Percentiles rank a stretch among this genome's conserved stretches.
Evolutionary conservation across 92 coral and sea anemone genomes (phyloP).

Genomic region (Epizoanthus illoricatus): DNA sequence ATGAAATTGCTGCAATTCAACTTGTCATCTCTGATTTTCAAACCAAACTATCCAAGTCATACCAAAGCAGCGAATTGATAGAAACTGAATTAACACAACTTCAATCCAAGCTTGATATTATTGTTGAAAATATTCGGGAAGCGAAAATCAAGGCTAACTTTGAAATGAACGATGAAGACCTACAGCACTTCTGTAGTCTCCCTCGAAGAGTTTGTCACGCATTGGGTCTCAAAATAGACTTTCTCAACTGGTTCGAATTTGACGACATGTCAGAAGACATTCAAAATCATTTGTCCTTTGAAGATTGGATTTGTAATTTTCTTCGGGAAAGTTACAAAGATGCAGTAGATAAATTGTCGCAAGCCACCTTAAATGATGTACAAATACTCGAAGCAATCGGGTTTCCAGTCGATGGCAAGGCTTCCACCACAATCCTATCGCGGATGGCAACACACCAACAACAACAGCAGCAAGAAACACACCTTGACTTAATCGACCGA

Average conservation of each 20-base stretch:
- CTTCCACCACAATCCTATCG: conserved; percentile 27
- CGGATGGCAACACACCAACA: background rate
- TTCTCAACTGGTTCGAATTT: conserved; percentile 39
- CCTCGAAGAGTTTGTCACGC: conserved; percentile 28
- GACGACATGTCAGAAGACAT: conserved; percentile 39
- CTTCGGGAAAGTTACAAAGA: conserved; percentile 25
- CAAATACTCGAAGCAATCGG: conserved; percentile 49
- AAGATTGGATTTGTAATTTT: conserved; percentile 46
- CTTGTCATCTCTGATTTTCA: no score
- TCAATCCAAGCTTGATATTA: background rate
- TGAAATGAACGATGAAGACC: conserved; percentile 1
- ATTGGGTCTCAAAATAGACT: conserved; percentile 50
- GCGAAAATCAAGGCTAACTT: conserved; percentile 10
- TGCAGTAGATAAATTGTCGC: background rate
- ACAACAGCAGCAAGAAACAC: conserved; percentile 4
- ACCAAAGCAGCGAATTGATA: no score
- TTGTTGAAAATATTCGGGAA: background rate
- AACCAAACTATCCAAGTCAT: no score
- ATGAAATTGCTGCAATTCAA: no score
- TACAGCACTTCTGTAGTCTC: background rate
- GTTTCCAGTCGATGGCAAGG: conserved; percentile 34
- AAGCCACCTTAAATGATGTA: background rate
- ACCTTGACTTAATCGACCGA: conserved; percentile 49
- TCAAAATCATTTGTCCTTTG: conserved; percentile 23
- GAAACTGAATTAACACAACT: conserved; percentile 13